These are phyloP conservation scores for Mesodorylaimus sp. DNA, from an alignment of 2,888 invertebrate genomes.

Conservation along the genomic window DNA sequence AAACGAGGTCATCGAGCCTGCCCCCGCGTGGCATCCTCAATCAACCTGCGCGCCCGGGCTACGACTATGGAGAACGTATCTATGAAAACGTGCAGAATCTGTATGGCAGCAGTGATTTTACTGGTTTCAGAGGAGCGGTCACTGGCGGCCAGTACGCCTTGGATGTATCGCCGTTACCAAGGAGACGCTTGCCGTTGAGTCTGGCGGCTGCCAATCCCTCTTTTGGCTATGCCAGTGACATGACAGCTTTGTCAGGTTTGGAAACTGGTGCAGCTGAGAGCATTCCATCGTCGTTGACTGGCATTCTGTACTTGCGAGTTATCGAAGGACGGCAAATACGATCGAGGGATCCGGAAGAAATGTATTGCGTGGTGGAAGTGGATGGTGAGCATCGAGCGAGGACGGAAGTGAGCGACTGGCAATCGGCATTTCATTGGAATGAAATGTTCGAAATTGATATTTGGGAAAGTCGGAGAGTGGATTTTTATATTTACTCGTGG, in stretches of 20 bases:
- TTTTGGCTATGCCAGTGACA: no score
- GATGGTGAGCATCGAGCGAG: conserved; percentile 87
- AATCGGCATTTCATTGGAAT: conserved; percentile 95
- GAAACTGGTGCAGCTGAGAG: no score
- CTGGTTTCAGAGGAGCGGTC: background rate
- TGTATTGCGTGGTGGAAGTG: conserved; percentile 93
- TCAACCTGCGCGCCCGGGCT: background rate
- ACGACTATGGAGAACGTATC: no score
- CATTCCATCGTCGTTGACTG: conserved; percentile 19
- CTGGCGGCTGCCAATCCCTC: conserved; percentile 23
- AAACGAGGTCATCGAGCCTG: conserved; percentile 10
- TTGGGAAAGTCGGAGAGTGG: conserved; percentile 77
- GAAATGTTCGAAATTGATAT: conserved; percentile 93
- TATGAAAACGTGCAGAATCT: no score
- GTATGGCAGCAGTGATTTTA: no score
- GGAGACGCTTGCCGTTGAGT: conserved; percentile 21
- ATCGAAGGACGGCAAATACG: conserved; percentile 36
- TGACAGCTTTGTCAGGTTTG: no score
- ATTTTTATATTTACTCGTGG: conserved; percentile 94
- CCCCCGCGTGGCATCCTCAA: conserved; percentile 8
- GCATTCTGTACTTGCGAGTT: conserved; percentile 31
- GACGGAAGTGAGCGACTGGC: conserved; percentile 77
- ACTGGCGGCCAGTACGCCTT: background rate
- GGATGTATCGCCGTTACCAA: conserved; percentile 26
- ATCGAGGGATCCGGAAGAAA: conserved; percentile 42